A percentile compares a stretch with the other conserved stretches of the same genome.
These are phyloP conservation scores for Hemicentrotus pulcherrimus DNA, from an alignment of 35 echinoderm and acorn worm species.

Conservation along the genomic window DNA sequence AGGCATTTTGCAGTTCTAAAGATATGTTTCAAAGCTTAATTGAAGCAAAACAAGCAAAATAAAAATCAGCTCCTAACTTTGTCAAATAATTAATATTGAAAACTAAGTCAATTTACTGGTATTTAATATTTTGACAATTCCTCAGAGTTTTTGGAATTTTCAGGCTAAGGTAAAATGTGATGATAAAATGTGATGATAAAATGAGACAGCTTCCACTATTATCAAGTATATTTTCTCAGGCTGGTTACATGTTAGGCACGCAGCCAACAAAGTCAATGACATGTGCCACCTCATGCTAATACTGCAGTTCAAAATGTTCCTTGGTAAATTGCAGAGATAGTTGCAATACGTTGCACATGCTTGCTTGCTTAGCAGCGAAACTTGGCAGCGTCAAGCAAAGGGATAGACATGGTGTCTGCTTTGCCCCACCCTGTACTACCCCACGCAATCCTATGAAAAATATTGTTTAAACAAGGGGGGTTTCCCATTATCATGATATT, in stretches of 20 bases:
- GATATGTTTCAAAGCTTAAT: background rate
- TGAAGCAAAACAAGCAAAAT: background rate
- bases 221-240: background rate
- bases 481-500: too few relatives aligned
- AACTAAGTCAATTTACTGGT: too few relatives aligned
- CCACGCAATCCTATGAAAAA: background rate
- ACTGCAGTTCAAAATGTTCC: background rate
- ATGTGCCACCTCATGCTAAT: background rate
- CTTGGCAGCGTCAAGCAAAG: background rate
- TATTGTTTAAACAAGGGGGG: too few relatives aligned
- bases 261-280: background rate
- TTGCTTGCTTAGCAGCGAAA: background rate
- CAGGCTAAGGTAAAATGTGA: background rate
- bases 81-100: too few relatives aligned
- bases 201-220: background rate
- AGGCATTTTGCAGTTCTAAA: background rate
- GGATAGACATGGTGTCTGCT: conserved; percentile 7
- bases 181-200: background rate
- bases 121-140: background rate
- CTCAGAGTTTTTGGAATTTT: background rate
- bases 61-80: too few relatives aligned
- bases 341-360: background rate
- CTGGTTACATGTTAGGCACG: background rate
- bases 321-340: background rate
- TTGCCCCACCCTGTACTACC: background rate